These are phyloP conservation scores for Cettia cetti DNA, from an alignment of 2,113 vertebrate genomes.

Conservation along the genomic window DNA sequence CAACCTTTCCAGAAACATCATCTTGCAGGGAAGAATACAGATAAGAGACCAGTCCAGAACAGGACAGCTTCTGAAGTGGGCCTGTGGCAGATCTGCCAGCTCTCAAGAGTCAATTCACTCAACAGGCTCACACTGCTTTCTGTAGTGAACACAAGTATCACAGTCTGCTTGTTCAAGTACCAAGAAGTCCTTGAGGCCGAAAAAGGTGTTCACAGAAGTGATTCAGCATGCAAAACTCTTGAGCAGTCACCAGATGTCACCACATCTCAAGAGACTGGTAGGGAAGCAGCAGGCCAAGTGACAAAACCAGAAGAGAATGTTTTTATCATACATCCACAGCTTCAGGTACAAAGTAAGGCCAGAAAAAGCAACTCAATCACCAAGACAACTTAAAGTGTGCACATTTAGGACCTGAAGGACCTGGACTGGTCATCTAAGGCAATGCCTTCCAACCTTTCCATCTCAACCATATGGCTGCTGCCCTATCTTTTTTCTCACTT, in stretches of 20 bases:
- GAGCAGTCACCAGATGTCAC: conserved; percentile 20
- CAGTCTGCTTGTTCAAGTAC: background rate
- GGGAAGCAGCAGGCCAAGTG: background rate
- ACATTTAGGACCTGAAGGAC: background rate
- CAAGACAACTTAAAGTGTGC: background rate
- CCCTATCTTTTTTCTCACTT: background rate
- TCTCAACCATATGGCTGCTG: background rate
- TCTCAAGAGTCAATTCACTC: background rate
- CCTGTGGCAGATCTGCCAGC: background rate
- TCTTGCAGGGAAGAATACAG: background rate
- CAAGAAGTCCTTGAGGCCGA: background rate
- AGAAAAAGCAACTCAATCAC: background rate
- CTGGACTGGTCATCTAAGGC: background rate
- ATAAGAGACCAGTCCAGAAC: background rate
- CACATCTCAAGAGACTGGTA: fast-evolving
- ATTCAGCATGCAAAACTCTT: background rate
- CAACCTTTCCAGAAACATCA: background rate
- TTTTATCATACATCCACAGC: background rate
- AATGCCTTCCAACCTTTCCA: background rate
- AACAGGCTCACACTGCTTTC: background rate
- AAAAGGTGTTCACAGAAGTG: background rate
- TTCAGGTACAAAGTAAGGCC: background rate
- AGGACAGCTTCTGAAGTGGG: background rate
- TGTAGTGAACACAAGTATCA: background rate
- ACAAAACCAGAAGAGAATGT: background rate